Percentiles rank a stretch among this genome's conserved stretches.
phyloP scores from a whole-genome alignment of 2,797 vertebrate genomes.

The Erpetoichthys calabaricus region DNA sequence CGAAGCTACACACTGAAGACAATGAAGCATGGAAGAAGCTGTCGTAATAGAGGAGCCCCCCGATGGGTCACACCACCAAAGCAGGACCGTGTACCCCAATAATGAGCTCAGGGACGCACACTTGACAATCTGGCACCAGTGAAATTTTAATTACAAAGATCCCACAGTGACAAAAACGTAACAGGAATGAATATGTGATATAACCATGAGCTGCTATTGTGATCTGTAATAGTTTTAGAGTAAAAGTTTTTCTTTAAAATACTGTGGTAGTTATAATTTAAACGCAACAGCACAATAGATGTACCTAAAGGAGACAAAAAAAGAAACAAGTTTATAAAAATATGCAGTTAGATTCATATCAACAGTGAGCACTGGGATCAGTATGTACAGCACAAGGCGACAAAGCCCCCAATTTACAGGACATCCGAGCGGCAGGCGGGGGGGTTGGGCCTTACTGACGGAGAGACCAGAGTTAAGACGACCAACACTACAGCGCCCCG shows the following conservation, averaged over 20 bases:
- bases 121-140: constrained; percentile 41
- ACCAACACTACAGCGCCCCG: no score
- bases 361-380: constrained; percentile 55
- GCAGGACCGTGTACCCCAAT: no score
- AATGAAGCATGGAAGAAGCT: no score
- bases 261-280: constrained; percentile 45
- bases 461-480: no score
- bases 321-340: constrained; percentile 72
- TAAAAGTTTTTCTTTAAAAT: constrained; percentile 25
- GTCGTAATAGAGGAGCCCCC: no score
- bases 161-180: constrained; percentile 61
- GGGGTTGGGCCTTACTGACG: no score
- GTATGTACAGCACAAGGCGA: constrained; percentile 66
- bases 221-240: constrained; percentile 16
- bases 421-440: not conserved
- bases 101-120: no score
- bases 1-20: no score
- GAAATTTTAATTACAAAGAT: constrained; percentile 72
- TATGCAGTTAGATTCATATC: constrained; percentile 69
- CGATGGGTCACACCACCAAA: no score
- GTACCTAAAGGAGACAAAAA: constrained; percentile 31
- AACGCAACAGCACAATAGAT: constrained; percentile 32
- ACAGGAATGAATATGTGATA: constrained; percentile 35
- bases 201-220: constrained; percentile 30
- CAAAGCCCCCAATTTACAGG: constrained; percentile 34